A percentile compares a stretch with the other conserved stretches of the same genome.
phyloP scores from a whole-genome alignment of 1,140 invertebrate genomes.

The Octopus sinensis region DNA sequence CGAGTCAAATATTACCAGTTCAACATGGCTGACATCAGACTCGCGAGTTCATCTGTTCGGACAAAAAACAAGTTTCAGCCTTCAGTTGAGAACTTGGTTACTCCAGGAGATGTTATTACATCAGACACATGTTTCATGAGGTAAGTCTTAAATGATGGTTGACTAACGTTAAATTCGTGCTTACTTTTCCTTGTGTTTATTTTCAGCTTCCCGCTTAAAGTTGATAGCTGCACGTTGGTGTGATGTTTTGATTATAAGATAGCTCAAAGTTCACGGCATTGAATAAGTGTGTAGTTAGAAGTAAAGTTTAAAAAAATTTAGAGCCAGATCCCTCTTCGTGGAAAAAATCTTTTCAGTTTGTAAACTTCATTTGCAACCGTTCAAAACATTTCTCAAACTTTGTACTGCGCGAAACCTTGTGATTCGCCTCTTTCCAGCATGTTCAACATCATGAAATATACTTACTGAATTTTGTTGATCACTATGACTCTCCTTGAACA shows the following conservation, averaged over 20 bases:
- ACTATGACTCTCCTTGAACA: no score
- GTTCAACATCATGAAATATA: no score
- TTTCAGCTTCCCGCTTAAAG: not conserved
- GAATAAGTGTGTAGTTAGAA: no score
- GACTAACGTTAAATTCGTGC: not conserved
- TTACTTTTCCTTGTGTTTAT: not conserved
- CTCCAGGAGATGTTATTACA: slow-evolving; percentile 82
- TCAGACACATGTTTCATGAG: slow-evolving; percentile 80
- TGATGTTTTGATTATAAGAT: not conserved
- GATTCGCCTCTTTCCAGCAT: no score
- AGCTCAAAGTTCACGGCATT: no score
- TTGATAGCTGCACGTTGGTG: not conserved
- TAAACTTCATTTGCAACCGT: no score
- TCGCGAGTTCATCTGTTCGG: slow-evolving; percentile 33
- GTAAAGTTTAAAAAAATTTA: no score
- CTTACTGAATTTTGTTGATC: no score
- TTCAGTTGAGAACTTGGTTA: slow-evolving; percentile 61
- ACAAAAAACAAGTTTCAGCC: slow-evolving; percentile 28
- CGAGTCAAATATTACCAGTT: not conserved
- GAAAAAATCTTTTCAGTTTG: no score
- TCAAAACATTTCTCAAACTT: no score
- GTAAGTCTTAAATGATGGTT: slow-evolving; percentile 59
- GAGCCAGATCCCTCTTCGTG: no score
- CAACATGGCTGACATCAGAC: slow-evolving; percentile 35
- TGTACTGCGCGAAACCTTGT: no score